These are phyloP conservation scores for Ericerus pela DNA, from an alignment of 1,140 invertebrate genomes.

Conservation along the genomic window DNA sequence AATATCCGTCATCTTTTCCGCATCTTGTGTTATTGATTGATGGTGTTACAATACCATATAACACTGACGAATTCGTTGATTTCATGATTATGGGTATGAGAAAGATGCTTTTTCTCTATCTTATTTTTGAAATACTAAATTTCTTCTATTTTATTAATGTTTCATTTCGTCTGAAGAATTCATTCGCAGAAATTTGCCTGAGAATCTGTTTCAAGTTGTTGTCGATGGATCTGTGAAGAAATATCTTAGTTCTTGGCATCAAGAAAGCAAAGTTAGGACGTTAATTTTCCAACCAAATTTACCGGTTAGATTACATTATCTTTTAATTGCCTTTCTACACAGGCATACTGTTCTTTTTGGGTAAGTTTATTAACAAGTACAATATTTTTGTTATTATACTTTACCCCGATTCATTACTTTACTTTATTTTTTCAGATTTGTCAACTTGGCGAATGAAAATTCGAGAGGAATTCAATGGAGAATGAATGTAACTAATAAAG, in stretches of 20 bases:
- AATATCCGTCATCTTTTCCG: neutral
- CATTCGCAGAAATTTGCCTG: constrained; percentile 66
- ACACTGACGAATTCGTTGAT: neutral
- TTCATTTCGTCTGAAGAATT: constrained; percentile 46
- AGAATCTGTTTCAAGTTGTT: constrained; percentile 54
- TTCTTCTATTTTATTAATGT: constrained; percentile 15
- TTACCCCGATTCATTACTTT: neutral
- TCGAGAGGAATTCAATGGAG: constrained; percentile 44
- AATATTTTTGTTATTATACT: neutral
- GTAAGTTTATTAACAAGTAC: constrained; percentile 34
- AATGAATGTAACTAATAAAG: constrained; percentile 56
- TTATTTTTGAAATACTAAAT: neutral
- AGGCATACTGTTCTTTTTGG: constrained; percentile 75
- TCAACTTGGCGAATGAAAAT: constrained; percentile 39
- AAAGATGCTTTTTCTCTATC: neutral
- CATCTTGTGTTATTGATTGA: neutral
- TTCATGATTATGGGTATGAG: neutral
- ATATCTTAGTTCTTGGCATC: constrained; percentile 68
- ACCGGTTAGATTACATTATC: constrained; percentile 61
- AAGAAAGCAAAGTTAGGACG: constrained; percentile 78
- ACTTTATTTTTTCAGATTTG: constrained; percentile 39
- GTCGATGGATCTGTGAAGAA: constrained; percentile 54
- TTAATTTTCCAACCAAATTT: constrained; percentile 70
- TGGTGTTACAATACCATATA: neutral
- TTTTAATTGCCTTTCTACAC: constrained; percentile 76